Base-by-base conservation (phyloP, 2,888 invertebrate species). In the Balanococcus diminutus region DNA sequence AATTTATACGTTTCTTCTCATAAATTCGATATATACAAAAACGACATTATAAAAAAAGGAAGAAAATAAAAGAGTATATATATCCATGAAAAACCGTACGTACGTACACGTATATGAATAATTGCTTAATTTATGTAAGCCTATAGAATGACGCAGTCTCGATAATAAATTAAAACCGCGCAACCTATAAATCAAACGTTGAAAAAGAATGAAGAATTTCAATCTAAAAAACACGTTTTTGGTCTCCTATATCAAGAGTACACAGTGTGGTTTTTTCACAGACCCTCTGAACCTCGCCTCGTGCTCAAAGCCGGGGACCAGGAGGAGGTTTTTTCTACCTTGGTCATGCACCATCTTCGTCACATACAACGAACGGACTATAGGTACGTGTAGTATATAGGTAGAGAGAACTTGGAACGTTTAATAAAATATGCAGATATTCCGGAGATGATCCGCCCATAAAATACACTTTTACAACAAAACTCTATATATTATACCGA, bases 71-170 rank as follows among this genome's bases (percentile, higher is more conserved):
- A 36, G 8, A 51, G 32, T 25, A 67, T n/a, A 67, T n/a, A 28
- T 67, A 25, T 19, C 32, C 32, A n/a, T 36, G 75, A 32, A 75
- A 32, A 75, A 31, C 25, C 11, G 31, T 51, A 46, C 42, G 36
- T 19, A 5, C 11, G 31, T 51, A 46, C 42, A 81, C 32, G 14
- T 42, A 36, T 82, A 82, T 82, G 82, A 82, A 82, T 82, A 82
- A 82, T 82, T 82, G 51, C 51, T 82, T 82, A 82, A 82, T 82
- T 82, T 82, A 82, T 82, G 82, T 82, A 82, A 82, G 51, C 82
- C 51, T 82, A 82, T 82, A 51, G 82, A 31, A 82, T 82, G 51
- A 46, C 42, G 16, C 51, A 51, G 82, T 82, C 82, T 82, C 51
- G 82, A 51, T 82, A 46, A 82, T 82, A 82, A 82, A 82, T 82